Evolutionary conservation across 2,888 invertebrate genomes (phyloP), one percentile per base, ranked within the genome.

Genomic region (Tribolium freemani): DNA sequence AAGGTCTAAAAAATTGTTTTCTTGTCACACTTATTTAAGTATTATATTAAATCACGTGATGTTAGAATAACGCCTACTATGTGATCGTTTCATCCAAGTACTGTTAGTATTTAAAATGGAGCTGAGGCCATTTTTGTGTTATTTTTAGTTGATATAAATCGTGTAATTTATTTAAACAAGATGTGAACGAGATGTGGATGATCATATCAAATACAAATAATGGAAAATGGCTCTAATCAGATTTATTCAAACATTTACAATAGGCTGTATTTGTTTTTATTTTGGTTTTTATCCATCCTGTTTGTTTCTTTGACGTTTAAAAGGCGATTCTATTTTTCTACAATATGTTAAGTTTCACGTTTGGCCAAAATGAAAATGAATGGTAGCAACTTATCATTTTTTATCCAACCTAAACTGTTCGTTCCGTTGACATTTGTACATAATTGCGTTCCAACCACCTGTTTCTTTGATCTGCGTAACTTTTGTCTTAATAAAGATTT

Each of bases 61-160:
- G 8, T 2, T 44, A 45, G 13, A 5, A 46, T 20, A 20, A 51
- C 21, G 45, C 45, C 57, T 57, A 58, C 51, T 53, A 45, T 38
- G 10, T 30, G 26, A 26, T 26, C 30, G 50, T 61, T 64, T 60
- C 30, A 45, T 45, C 5, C 26, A 9, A 58, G 13, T 69, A 57
- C 66, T 76, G 64, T 75, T 78, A 78, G 78, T 78, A 76, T 78
- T 78, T 78, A 76, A 78, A 76, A 71, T 77, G 78, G 73, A 63
- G 26, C 70, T 68, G 46, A 57, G 72, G 76, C 77, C 76, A 75
- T 78, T 76, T 26, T 77, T 76, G 73, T 46, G 73, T 74, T 73
- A 76, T 77, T 75, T 75, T 76, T 60, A 69, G 60, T 50, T 69
- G 60, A 51, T 69, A 54, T 54, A n/a, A 11, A 58, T 46, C 16